Conservation (phyloP, 2,888 invertebrate genomes). For the Tuta absoluta region DNA sequence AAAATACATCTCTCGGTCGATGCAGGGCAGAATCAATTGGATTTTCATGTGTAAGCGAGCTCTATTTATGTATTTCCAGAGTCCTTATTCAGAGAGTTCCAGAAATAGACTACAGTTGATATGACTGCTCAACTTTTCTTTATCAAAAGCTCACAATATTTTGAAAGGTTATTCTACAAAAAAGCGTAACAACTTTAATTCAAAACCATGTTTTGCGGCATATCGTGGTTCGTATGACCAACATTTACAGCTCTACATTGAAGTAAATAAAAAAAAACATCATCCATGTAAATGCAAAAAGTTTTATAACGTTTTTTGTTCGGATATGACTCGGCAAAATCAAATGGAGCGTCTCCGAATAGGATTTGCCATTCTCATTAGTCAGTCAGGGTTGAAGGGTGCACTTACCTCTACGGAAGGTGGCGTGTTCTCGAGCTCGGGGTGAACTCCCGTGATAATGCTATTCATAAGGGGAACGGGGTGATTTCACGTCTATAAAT, state of each 20-base stretch:
- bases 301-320: not conserved
- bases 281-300: not conserved
- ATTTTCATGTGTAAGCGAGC: slow-evolving; percentile 10
- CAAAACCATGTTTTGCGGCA: too few species aligned
- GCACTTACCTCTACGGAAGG: slow-evolving; percentile 12
- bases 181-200: too few species aligned
- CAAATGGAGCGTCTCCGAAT: not conserved
- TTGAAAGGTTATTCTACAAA: too few species aligned
- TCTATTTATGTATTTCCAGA: not conserved
- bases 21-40: not conserved
- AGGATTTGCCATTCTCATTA: slow-evolving; percentile 3
- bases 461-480: slow-evolving; percentile 11
- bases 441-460: not conserved
- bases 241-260: too few species aligned
- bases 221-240: too few species aligned
- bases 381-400: slow-evolving; percentile 11
- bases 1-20: too few species aligned
- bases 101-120: not conserved
- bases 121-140: not conserved
- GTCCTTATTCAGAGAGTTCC: not conserved
- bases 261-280: not conserved
- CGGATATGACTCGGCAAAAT: not conserved
- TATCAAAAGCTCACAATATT: not conserved
- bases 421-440: slow-evolving; percentile 5
- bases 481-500: not conserved